Percentiles rank a stretch among this genome's conserved stretches.
Conservation (phyloP, 1,140 invertebrate species). For the Drosophila suzukii region DNA sequence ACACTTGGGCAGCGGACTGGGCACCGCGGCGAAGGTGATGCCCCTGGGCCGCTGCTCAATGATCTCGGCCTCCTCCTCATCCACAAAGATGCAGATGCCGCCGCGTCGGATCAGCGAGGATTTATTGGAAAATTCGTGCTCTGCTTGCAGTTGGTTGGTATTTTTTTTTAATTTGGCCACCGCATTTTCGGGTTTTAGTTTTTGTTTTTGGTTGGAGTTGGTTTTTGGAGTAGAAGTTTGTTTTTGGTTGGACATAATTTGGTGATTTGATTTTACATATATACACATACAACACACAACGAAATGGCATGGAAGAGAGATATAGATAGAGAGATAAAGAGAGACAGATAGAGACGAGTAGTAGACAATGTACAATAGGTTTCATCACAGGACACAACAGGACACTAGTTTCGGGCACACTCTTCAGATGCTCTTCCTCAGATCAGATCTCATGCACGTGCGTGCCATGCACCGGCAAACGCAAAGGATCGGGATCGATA, state of each 20-base stretch:
- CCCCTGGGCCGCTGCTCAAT: constrained; percentile 67
- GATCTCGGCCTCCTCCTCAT: constrained; percentile 78
- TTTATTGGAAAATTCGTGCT: constrained; percentile 77
- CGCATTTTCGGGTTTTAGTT: constrained; percentile 35
- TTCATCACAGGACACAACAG: constrained; percentile 12
- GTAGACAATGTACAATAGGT: constrained; percentile 30
- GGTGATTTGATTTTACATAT: constrained; percentile 65
- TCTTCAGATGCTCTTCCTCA: neutral
- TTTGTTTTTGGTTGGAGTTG: constrained; percentile 29
- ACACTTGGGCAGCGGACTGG: constrained; percentile 71
- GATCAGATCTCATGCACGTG: constrained; percentile 32
- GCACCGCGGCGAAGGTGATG: constrained; percentile 67
- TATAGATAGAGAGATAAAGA: constrained; percentile 45
- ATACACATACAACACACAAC: constrained; percentile 59
- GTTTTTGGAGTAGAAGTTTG: constrained; percentile 62
- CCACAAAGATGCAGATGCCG: constrained; percentile 84
- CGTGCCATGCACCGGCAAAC: constrained; percentile 47
- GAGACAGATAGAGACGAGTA: constrained; percentile 40
- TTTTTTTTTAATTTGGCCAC: constrained; percentile 18
- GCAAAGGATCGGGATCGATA: constrained; percentile 23
- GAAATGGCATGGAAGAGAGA: constrained; percentile 39
- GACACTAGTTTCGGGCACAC: constrained; percentile 11
- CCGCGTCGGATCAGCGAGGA: constrained; percentile 82
- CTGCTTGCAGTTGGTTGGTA: constrained; percentile 41
- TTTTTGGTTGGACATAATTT: constrained; percentile 68